phyloP scores from a whole-genome alignment of 2,888 invertebrate species.

The Parnassius apollo region DNA sequence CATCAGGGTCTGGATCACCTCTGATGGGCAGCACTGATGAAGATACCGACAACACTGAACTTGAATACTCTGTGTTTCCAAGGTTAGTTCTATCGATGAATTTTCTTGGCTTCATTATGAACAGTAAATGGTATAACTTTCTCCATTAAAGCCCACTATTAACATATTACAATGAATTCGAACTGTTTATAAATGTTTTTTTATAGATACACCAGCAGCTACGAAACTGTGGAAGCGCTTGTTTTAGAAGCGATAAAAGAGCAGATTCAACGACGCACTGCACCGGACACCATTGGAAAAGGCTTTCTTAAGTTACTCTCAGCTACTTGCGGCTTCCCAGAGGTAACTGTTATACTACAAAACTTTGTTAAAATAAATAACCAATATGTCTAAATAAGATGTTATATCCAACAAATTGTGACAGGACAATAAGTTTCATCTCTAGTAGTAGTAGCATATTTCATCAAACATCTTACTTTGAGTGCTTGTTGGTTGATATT shows the following conservation, averaged over 20 bases:
- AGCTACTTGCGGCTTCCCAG: constrained; percentile 91
- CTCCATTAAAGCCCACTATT: no score
- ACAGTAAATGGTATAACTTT: no score
- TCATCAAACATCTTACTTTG: no score
- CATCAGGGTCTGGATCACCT: constrained; percentile 76
- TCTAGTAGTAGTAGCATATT: no score
- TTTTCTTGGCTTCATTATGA: no score
- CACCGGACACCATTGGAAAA: constrained; percentile 92
- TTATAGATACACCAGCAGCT: constrained; percentile 65
- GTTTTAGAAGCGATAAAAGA: constrained; percentile 94
- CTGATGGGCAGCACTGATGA: constrained; percentile 77
- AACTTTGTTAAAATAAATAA: no score
- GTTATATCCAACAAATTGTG: no score
- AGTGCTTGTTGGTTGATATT: no score
- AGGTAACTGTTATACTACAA: constrained; percentile 66
- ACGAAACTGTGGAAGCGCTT: constrained; percentile 87
- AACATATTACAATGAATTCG: no score
- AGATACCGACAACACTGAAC: constrained; percentile 81
- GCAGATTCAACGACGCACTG: constrained; percentile 91
- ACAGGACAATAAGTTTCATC: no score
- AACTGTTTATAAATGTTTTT: no score
- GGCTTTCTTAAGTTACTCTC: constrained; percentile 93
- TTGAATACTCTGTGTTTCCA: constrained; percentile 73
- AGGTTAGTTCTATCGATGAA: constrained; percentile 47
- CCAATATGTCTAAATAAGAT: no score